These are phyloP conservation scores for Petaurus breviceps DNA, from an alignment of 2,113 vertebrate genomes.

Conservation along the genomic window DNA sequence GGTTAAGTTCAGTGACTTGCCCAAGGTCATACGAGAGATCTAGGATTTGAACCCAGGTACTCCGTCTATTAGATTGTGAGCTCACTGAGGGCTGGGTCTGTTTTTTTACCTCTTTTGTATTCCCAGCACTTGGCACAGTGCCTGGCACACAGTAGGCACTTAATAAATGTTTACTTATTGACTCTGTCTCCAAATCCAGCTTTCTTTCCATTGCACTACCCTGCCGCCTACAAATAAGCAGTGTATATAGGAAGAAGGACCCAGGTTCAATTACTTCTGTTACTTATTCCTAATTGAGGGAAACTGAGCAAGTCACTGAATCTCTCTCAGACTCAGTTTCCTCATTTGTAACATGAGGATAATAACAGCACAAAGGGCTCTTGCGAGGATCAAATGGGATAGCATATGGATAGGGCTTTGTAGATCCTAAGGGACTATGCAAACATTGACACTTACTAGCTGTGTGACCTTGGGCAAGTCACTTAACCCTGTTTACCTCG, in stretches of 20 bases:
- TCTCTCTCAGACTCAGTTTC: background rate
- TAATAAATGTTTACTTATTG: background rate
- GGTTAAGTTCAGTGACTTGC: background rate
- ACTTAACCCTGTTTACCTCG: background rate
- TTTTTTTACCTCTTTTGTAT: background rate
- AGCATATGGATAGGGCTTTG: background rate
- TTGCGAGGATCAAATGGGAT: background rate
- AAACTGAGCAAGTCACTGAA: too few relatives aligned
- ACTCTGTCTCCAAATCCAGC: background rate
- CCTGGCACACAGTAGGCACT: background rate
- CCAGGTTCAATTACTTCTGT: background rate
- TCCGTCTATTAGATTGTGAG: background rate
- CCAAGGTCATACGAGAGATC: background rate
- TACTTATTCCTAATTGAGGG: background rate
- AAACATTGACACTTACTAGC: background rate
- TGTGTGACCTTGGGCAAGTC: background rate
- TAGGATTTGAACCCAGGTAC: background rate
- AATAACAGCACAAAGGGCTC: background rate
- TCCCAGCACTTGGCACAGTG: background rate
- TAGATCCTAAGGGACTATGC: background rate
- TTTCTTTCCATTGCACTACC: background rate
- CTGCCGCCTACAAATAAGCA: background rate
- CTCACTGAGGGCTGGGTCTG: background rate
- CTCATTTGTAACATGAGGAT: too few relatives aligned
- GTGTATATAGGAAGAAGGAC: background rate